Conservation (phyloP, 2,113 vertebrate species). For the Pachypanchax playfairii region DNA sequence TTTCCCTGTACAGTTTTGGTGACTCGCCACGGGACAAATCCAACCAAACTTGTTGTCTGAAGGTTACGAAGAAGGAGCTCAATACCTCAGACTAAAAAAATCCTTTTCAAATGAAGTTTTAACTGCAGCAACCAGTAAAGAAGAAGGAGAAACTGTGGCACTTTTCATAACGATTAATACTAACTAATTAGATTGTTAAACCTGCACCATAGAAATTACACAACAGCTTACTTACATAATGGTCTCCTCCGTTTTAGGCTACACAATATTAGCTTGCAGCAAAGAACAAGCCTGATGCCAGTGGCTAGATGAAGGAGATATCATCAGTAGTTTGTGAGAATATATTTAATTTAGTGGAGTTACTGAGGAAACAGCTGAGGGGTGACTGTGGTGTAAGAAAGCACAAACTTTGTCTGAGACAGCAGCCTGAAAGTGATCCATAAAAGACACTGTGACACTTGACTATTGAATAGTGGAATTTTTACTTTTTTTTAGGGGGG, state of each 20-base stretch:
- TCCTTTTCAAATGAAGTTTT: no score
- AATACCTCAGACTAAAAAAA: neutral
- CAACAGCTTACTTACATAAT: neutral
- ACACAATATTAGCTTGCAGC: neutral
- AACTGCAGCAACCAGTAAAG: no score
- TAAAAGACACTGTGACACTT: conserved; percentile 54
- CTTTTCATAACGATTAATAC: no score
- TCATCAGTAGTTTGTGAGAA: no score
- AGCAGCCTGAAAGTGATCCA: conserved; percentile 39
- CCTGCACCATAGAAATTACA: neutral
- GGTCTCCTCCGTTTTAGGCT: neutral
- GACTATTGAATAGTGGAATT: conserved; percentile 39
- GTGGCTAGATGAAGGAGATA: neutral
- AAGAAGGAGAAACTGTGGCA: no score
- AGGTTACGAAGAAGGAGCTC: conserved; percentile 4
- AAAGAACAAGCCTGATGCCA: neutral
- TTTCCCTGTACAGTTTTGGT: conserved; percentile 18
- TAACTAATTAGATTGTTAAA: no score
- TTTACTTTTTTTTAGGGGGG: conserved; percentile 37
- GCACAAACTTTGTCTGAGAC: conserved; percentile 31
- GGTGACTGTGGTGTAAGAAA: conserved; percentile 40
- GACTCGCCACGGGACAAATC: conserved; percentile 26
- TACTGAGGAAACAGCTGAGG: conserved; percentile 30
- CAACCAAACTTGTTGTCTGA: conserved; percentile 24
- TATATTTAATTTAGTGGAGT: conserved; percentile 4